phyloP scores from a whole-genome alignment of 2,113 vertebrate species.

The Coracopsis vasa region DNA sequence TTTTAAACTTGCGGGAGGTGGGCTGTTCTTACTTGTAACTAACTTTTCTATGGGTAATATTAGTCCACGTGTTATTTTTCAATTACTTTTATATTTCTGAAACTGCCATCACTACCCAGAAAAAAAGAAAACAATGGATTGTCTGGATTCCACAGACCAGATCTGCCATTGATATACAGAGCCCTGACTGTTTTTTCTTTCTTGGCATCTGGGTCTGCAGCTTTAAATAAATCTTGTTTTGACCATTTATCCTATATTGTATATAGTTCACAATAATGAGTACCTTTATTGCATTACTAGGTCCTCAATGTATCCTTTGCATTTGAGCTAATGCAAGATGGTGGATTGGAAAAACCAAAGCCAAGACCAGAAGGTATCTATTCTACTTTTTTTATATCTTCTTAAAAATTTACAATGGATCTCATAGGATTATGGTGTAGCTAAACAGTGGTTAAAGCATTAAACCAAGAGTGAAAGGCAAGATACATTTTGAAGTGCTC shows the following conservation, averaged over 20 bases:
- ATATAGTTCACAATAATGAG: neutral
- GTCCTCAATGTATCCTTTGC: conserved; percentile 95
- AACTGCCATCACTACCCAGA: neutral
- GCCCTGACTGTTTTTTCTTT: neutral
- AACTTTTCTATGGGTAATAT: neutral
- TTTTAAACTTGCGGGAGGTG: neutral
- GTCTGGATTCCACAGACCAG: neutral
- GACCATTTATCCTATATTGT: neutral
- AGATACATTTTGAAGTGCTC: neutral
- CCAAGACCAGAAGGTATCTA: conserved; percentile 91
- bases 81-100: neutral
- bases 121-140: neutral
- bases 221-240: neutral
- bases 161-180: neutral
- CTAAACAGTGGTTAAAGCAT: neutral
- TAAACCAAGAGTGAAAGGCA: neutral
- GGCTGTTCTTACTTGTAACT: neutral
- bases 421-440: neutral
- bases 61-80: neutral
- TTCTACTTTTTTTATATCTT: neutral
- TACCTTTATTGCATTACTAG: conserved; percentile 69
- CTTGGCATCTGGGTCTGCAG: neutral
- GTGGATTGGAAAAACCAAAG: conserved; percentile 94
- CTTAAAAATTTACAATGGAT: neutral
- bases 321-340: conserved; percentile 98